A percentile compares a stretch with the other conserved stretches of the same genome.
phyloP scores from a whole-genome alignment of 2,797 vertebrate genomes.

The Coregonus suidteri region DNA sequence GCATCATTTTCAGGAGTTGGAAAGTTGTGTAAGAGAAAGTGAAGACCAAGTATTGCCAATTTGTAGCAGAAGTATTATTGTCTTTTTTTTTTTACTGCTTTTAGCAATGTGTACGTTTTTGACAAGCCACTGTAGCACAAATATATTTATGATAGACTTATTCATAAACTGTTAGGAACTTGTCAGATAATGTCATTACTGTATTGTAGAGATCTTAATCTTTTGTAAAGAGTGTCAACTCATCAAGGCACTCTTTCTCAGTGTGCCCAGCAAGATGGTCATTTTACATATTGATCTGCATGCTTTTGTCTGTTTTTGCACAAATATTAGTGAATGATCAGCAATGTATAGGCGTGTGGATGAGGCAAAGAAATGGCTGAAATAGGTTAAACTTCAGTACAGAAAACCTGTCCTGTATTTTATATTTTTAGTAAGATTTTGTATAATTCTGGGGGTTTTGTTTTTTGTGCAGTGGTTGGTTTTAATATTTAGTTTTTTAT shows the following conservation, averaged over 20 bases:
- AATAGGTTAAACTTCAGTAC: neutral
- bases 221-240: neutral
- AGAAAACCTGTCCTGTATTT: neutral
- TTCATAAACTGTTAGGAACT: neutral
- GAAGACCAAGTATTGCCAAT: slow-evolving; percentile 46
- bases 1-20: slow-evolving; percentile 12
- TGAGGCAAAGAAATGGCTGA: neutral
- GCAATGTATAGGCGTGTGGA: neutral
- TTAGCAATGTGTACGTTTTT: slow-evolving; percentile 31
- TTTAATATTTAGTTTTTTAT: neutral
- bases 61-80: neutral
- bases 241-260: neutral
- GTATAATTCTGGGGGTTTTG: neutral
- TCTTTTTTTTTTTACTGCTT: slow-evolving; percentile 31
- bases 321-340: slow-evolving; percentile 9
- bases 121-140: neutral
- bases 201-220: neutral
- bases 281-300: neutral
- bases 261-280: too few species aligned
- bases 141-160: neutral
- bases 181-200: neutral
- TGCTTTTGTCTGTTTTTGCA: slow-evolving; percentile 1
- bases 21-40: slow-evolving; percentile 33
- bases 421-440: neutral
- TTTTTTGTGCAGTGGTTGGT: neutral